Conservation (phyloP, 2,797 vertebrate genomes). For the Poecile montanus region DNA sequence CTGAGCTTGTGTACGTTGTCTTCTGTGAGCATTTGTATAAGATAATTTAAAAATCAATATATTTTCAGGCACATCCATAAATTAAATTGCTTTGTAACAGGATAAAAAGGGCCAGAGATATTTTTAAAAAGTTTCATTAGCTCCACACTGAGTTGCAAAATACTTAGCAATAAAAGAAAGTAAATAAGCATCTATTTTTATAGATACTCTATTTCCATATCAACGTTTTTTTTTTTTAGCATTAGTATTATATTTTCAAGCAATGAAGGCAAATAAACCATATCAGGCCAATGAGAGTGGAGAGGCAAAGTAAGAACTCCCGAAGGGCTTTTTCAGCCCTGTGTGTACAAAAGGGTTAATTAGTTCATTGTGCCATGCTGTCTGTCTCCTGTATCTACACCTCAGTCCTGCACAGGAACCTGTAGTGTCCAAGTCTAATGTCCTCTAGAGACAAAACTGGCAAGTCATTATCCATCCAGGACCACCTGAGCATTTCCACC, state of each 20-base stretch:
- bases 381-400: neutral
- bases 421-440: neutral
- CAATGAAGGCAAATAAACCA: neutral
- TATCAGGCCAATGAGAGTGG: neutral
- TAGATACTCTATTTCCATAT: neutral
- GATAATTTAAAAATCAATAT: neutral
- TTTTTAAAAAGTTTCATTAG: neutral
- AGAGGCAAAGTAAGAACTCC: neutral
- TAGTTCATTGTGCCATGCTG: neutral
- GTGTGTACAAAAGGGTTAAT: neutral
- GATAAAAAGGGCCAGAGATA: neutral
- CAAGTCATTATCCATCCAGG: neutral
- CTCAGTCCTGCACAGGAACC: neutral
- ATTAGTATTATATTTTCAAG: neutral
- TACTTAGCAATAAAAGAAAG: neutral
- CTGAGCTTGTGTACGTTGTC: neutral
- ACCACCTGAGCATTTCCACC: neutral
- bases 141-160: neutral
- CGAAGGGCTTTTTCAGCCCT: neutral
- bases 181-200: neutral
- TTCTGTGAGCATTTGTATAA: neutral
- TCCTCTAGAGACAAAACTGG: neutral
- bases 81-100: neutral
- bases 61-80: neutral
- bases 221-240: neutral